phyloP scores from a whole-genome alignment of 2,888 invertebrate genomes.

The Macroteleia sp. region DNA sequence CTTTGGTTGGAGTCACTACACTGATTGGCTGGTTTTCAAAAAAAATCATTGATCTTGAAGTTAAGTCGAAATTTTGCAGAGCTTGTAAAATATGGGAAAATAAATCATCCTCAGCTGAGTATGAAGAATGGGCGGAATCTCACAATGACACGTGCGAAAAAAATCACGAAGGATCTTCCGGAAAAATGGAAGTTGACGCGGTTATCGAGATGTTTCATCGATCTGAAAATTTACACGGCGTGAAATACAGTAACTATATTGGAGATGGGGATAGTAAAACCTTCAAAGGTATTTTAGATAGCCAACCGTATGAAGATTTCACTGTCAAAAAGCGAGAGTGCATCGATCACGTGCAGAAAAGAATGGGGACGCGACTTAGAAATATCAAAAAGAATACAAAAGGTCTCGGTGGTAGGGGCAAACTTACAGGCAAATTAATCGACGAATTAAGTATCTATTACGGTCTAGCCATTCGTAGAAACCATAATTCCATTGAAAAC shows the following conservation, averaged over 20 bases:
- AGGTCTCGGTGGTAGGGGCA: constrained; percentile 30
- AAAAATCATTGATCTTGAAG: background rate
- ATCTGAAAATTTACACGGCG: background rate
- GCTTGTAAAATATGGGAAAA: background rate
- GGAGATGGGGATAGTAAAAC: constrained; percentile 28
- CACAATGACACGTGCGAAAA: background rate
- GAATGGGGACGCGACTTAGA: background rate
- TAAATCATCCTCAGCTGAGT: constrained; percentile 13
- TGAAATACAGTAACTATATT: constrained; percentile 5
- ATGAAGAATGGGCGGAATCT: background rate
- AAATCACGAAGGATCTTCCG: constrained; percentile 7
- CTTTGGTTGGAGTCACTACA: background rate
- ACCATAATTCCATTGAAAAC: background rate
- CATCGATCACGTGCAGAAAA: constrained; percentile 7
- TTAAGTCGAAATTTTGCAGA: constrained; percentile 1
- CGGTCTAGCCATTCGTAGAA: constrained; percentile 52
- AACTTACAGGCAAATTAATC: constrained; percentile 43
- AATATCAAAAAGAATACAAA: background rate
- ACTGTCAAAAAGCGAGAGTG: constrained; percentile 18
- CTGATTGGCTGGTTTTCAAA: constrained; percentile 1
- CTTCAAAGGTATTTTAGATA: constrained; percentile 35
- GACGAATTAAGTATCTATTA: constrained; percentile 55
- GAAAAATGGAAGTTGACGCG: constrained; percentile 7
- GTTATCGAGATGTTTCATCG: background rate
- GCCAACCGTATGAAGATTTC: constrained; percentile 22